Evolutionary conservation across 1,140 invertebrate genomes (phyloP), one percentile per base, ranked within the genome.

Genomic region (Leptinotarsa undecemlineata): DNA sequence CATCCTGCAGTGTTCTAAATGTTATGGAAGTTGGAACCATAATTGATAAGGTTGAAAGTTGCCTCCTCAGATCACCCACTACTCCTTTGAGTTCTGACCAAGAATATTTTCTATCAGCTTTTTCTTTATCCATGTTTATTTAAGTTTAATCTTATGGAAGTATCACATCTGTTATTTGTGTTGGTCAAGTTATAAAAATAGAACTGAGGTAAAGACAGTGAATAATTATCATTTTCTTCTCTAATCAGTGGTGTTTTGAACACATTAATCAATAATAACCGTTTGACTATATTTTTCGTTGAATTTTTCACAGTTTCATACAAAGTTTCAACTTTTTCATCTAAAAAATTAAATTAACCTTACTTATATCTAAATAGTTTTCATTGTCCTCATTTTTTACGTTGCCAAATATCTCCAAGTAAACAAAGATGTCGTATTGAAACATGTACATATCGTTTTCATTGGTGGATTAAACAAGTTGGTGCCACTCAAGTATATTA

Each of bases 51-150:
- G 90, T 90, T 1, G 92, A 93, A 26, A 96, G 82, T 79, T 93
- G 90, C 74, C 93, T 90, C 3, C 95, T 87, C 71, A 96, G 88
- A 78, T 96, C 94, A 80, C 93, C 92, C 0, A 97, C 94, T 20
- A 93, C 91, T 63, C 90, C 88, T 77, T 93, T 89, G 3, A 96
- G 88, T 82, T 96, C 94, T 1, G 90, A 89, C 96, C 95, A 97
- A 61, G 91, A 89, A 79, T 85, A 74, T 78, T 85, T 81, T 48
- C 72, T 80, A 42, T 76, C 77, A 51, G 60, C 62, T 21, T 72
- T 23, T 47, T 75, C 74, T 68, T 69, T 68, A 62, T 78, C 76
- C 76, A 78, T 78, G 20, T 64, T 78, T 72, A 20, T 60, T 70
- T 15, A n/a, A 19, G 8, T 47, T 47, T 42, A 64, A 48, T 72